Evolutionary conservation across 2,797 vertebrate genomes (phyloP), one percentile per base, ranked within the genome.

Genomic region (Sternarchorhynchus goeldii): DNA sequence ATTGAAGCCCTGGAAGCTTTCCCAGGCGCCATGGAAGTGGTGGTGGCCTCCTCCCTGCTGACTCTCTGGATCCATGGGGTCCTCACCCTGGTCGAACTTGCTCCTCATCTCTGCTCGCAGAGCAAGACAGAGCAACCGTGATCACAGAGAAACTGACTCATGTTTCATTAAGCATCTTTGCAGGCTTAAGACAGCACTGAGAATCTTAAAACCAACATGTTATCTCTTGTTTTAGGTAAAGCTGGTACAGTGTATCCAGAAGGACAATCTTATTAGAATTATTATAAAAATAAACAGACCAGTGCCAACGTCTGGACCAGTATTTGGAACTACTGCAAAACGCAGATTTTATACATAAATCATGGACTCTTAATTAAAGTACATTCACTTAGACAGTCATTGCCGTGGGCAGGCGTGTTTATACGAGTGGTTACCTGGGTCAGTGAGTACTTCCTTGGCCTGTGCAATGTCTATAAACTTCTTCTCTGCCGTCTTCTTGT

Each of bases 401-500:
- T 21, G 56, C 20, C 5, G 17, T 17, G 20, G 17, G 25, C 12
- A 10, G 56, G n/a, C 18, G 0, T 2, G 16, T 1, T 58, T 18
- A 25, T 18, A 3, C 39, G 3, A 55, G 36, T 21, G 2, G 60
- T 78, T 90, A 99, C 97, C 97, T 91, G 97, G 96, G 86, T 99
- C 93, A 5, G 96, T 98, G 67, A 99, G 95, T 68, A 99, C 98
- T 91, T 99, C 97, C 90, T 99, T 99, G 82, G 98, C 97, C 89
- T 96, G 96, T 86, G 95, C 98, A 1, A 99, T 99, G 86, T 98
- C 96, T 6, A 99, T 99, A 81, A 99, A 99, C 90, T 95, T 98
- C 85, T 97, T 98, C 90, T 99, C 97, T 0, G 98, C 97, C 83
- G 90, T 93, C 84, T 98, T 98, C 92, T 99, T 99, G 76, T 98